Evolutionary conservation across 2,888 invertebrate species (phyloP), one percentile per base, ranked within the genome.

Genomic region (Chalcis sispes): DNA sequence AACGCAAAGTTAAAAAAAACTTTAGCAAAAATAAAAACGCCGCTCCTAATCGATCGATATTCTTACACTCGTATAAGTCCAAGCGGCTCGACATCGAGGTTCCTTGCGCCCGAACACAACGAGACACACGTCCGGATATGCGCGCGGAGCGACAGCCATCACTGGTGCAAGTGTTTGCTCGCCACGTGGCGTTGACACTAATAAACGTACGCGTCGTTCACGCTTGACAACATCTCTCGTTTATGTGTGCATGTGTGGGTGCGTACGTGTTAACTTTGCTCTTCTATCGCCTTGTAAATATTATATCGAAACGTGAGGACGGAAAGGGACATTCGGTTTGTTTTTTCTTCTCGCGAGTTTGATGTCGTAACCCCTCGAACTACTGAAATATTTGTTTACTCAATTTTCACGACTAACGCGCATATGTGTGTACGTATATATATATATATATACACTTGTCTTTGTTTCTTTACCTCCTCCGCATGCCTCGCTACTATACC

Each of bases 161-260:
- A 36, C 23, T 27, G 1, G 42, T 15, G 4, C 36, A 48, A 46
- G 42, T 54, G 36, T 69, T 69, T 56, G 62, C 54, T 8, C 50
- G 36, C 54, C 74, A 69, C 54, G 67, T 67, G 71, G 32, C 59
- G 69, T 64, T 69, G 69, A 69, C 69, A 64, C 62, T 74, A 74
- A 74, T 56, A 69, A 74, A 74, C 61, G 61, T n/a, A n/a, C n/a
- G n/a, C 36, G 18, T 10, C 1, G 46, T 7, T 2, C n/a, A n/a
- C n/a, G 27, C 27, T 67, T n/a, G n/a, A n/a, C n/a, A n/a, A n/a
- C n/a, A n/a, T n/a, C 20, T 36, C 4, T 36, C 4, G 36, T 4
- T 10, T 36, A 10, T 36, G 10, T 36, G 10, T 10, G 4, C 5
- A 7, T 36, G 5, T 36, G 5, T 36, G 42, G 13, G 10, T 2